Base-by-base conservation (phyloP, 2,113 vertebrate species). In the Hippocampus mohnikei region DNA sequence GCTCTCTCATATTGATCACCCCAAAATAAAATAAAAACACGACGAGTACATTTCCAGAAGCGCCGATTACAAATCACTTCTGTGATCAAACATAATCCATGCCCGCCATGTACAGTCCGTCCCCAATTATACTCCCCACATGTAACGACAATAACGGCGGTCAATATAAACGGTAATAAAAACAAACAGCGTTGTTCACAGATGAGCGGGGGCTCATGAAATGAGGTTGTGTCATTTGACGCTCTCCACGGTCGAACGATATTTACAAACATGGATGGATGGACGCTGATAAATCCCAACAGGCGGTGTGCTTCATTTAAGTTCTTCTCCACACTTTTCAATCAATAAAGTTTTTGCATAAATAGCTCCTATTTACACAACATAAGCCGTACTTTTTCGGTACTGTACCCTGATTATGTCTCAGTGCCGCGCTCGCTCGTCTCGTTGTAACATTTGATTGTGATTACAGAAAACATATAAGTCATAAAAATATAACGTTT, bases 321-420 rank as follows among this genome's bases (percentile, higher is more conserved):
- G 53, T 63, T 72, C 41, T 78, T 40, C 37, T 10, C 3, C 16
- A 61, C 2, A 46, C 66, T 23, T 8, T n/a, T 20, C 20, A 50
- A 41, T 42, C 27, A 52, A 18, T 73, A 37, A 78, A 81, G 42
- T 44, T 78, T 69, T 75, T 88, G 83, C 78, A 88, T 88, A 90
- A 84, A 90, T 84, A 88, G 11, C 20, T 76, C 70, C 74, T 87
- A 91, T 89, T 86, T 87, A 90, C 89, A 92, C 84, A 88, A 84
- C 69, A 75, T 80, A 74, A 50, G 70, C 50, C 75, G 8, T 72
- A 82, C 59, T 84, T 76, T 75, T 82, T 37, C 60, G 74, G 74
- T 86, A 81, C 75, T 46, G 74, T 86, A 81, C 75, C 50, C 79
- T 81, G 76, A 82, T 68, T 70, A 77, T 71, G 23, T 78, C 29